Conservation (phyloP, 2,797 vertebrate genomes). For the Rhynchonycteris naso region DNA sequence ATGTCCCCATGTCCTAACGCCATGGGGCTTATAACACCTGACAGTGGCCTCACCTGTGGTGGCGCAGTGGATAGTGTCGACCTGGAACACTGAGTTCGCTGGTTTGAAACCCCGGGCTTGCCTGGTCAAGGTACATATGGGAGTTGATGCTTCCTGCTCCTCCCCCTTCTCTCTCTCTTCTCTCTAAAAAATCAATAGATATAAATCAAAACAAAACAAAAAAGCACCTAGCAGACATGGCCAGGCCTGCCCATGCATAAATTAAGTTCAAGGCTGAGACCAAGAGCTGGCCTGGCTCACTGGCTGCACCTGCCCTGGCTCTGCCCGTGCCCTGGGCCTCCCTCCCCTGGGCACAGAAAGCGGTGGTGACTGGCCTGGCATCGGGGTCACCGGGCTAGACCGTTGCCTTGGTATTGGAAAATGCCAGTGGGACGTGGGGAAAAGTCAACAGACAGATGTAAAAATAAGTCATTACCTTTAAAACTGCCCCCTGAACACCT, state of each 20-base stretch:
- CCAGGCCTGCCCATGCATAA: neutral
- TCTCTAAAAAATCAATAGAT: no score
- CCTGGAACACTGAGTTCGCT: no score
- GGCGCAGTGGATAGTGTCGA: no score
- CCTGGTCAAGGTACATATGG: no score
- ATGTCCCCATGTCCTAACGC: neutral
- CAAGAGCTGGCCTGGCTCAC: neutral
- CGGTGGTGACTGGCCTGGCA: rapidly evolving
- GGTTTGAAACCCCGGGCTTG: no score
- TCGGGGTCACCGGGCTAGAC: neutral
- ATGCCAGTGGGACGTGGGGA: neutral
- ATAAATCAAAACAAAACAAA: no score
- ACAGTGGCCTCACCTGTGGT: no score
- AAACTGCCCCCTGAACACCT: constrained; percentile 26
- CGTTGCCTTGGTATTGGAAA: neutral
- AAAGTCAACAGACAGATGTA: constrained; percentile 66
- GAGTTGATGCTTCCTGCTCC: no score
- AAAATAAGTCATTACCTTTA: constrained; percentile 49
- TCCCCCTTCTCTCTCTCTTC: no score
- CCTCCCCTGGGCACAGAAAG: neutral
- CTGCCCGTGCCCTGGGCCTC: rapidly evolving
- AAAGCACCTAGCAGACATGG: neutral
- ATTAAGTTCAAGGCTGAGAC: neutral
- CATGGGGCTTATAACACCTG: no score
- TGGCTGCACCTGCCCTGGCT: neutral